Conservation (phyloP, 2,113 vertebrate species). For the Cyprinodon tularosa region DNA sequence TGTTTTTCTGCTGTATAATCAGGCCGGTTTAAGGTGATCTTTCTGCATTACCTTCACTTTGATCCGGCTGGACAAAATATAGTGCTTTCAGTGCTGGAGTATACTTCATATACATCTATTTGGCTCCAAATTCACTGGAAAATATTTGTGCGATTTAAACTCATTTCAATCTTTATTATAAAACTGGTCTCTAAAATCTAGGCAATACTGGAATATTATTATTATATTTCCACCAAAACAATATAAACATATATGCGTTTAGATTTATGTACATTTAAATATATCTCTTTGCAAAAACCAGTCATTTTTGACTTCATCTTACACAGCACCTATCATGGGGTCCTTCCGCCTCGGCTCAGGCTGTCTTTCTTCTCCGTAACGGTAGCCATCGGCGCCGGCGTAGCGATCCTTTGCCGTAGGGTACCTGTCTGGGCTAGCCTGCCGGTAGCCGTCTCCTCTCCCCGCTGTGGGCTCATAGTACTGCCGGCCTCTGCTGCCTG, state of each 20-base stretch:
- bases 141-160: constrained; percentile 4
- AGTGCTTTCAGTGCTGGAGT: constrained; percentile 1
- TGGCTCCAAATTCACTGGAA: constrained; percentile 4
- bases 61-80: constrained; percentile 42
- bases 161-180: constrained; percentile 6
- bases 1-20: constrained; percentile 17
- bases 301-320: constrained; percentile 24
- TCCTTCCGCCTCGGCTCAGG: constrained; percentile 88
- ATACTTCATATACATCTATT: constrained; percentile 8
- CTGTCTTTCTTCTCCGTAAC: constrained; percentile 69
- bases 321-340: constrained; percentile 89
- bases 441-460: constrained; percentile 66
- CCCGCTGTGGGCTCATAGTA: constrained; percentile 64
- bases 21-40: constrained; percentile 31
- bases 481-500: constrained; percentile 59
- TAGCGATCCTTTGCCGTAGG: constrained; percentile 14
- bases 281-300: not conserved
- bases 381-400: constrained; percentile 46
- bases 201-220: constrained; percentile 7
- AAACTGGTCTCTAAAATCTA: not conserved
- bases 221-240: not conserved
- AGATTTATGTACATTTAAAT: not conserved
- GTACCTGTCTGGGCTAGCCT: constrained; percentile 65
- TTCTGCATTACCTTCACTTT: constrained; percentile 30
- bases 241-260: not conserved